Base-by-base conservation (phyloP, 2,888 invertebrate genomes). In the Pterostichus niger region DNA sequence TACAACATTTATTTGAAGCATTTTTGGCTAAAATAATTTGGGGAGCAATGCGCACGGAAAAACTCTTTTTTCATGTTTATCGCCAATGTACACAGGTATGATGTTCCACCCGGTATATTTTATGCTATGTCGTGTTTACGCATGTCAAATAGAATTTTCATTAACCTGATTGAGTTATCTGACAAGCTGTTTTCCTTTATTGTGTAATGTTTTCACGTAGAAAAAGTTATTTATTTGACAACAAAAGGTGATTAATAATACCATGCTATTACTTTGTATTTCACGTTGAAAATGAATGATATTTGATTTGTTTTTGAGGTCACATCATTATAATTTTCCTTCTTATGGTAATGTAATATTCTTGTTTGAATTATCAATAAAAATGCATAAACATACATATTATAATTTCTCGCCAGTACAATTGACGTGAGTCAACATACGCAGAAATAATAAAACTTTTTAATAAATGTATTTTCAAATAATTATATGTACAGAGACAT, bases 401-500 rank as follows among this genome's bases (percentile, higher is more conserved):
- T 76, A 76, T 56, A 76, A 76, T 54, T 71, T 71, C 68, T 44
- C 9, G 15, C 40, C 68, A 71, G 15, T 17, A 40, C 40, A 40
- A 40, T n/a, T 71, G 68, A 71, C 68, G 68, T 71, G 68, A 56
- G 5, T 76, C 76, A 76, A 56, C 56, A 35, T 76, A 76, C 76
- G 33, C 10, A 76, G 76, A 76, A 76, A 76, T 76, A 76, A 76
- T 76, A 76, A 76, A 76, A 76, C 31, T 76, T 76, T 40, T 76
- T 76, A 76, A 76, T 76, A 76, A 52, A 54, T 76, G 35, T 56
- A 54, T 76, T 35, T 76, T 56, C 33, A 49, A 56, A 76, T 76
- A 76, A 76, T 76, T 76, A 76, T 76, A 76, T 76, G 76, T 76
- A 76, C 56, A 56, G 17, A 76, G 76, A 76, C 76, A 76, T 24